Conservation (phyloP, 23 tunicate genomes). For the Ciona savignyi region DNA sequence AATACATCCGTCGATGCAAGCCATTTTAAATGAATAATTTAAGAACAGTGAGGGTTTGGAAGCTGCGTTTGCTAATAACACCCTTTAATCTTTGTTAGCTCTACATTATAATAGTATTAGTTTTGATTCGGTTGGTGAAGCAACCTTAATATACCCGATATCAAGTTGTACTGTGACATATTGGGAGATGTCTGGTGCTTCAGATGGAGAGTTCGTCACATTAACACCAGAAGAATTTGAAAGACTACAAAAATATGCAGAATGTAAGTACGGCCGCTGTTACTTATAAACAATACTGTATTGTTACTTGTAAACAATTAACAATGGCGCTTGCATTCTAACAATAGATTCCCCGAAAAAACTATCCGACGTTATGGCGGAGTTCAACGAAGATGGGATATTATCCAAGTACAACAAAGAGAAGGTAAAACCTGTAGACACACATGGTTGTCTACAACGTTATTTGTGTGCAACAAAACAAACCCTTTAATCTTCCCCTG, state of each 20-base stretch:
- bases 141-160: no score
- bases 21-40: neutral
- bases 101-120: neutral
- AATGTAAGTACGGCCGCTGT: constrained; percentile 30
- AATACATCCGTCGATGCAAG: neutral
- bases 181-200: constrained; percentile 20
- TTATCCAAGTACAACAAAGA: constrained; percentile 59
- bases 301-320: neutral
- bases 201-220: constrained; percentile 66
- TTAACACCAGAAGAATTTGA: constrained; percentile 82
- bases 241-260: constrained; percentile 67
- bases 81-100: neutral
- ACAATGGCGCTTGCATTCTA: neutral
- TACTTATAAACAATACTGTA: neutral
- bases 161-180: neutral
- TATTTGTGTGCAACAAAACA: neutral
- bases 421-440: constrained; percentile 49
- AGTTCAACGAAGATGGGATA: constrained; percentile 53
- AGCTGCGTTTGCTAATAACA: neutral
- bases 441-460: no score
- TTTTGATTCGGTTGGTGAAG: neutral
- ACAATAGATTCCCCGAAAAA: constrained; percentile 71
- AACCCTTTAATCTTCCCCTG: neutral
- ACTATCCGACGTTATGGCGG: constrained; percentile 54
- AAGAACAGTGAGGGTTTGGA: neutral